phyloP scores from a whole-genome alignment of 2,797 vertebrate genomes.

The Spinus pinus region DNA sequence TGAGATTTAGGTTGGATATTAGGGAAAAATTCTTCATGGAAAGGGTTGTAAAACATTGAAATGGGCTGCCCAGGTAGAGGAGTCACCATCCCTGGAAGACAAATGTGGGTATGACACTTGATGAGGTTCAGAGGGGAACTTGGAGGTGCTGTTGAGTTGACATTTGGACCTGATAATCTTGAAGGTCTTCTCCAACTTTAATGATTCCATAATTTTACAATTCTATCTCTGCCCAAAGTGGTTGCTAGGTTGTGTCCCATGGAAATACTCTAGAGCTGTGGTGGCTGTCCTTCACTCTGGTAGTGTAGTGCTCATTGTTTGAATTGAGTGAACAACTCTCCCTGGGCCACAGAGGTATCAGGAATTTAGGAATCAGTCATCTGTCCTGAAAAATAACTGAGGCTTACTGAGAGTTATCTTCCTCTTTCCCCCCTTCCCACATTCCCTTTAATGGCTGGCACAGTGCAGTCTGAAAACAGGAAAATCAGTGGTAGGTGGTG shows the following conservation, averaged over 20 bases:
- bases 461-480: neutral
- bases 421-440: accelerated
- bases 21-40: neutral
- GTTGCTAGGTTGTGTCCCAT: neutral
- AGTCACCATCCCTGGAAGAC: neutral
- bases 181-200: neutral
- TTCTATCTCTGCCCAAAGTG: neutral
- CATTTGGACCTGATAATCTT: neutral
- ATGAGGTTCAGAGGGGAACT: neutral
- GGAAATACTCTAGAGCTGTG: neutral
- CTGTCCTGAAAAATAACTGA: neutral
- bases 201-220: neutral
- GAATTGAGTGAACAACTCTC: neutral
- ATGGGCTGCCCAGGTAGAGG: accelerated
- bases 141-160: neutral
- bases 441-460: neutral
- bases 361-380: neutral
- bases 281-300: neutral
- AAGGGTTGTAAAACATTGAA: neutral
- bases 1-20: neutral
- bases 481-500: neutral
- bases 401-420: neutral
- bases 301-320: accelerated
- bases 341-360: neutral
- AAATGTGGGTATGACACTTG: accelerated